Conservation (phyloP, 2,797 vertebrate species). For the Acanthurus leucopareius region DNA sequence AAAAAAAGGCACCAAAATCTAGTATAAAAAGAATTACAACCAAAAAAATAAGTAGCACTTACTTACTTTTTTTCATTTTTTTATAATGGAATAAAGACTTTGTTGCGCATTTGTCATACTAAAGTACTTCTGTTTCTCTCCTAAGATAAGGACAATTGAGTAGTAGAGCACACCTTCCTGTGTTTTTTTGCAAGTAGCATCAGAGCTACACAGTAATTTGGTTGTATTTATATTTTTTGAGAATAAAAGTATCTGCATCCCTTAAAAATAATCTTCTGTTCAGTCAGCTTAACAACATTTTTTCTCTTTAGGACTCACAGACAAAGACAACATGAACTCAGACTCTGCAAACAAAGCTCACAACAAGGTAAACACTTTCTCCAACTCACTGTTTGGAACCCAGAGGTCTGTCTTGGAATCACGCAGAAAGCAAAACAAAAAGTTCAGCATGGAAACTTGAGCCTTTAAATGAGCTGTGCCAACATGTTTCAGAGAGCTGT, state of each 20-base stretch:
- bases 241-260: background rate
- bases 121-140: too few species aligned
- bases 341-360: slow-evolving; percentile 89
- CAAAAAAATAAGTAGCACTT: too few species aligned
- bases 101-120: too few species aligned
- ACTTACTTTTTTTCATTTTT: too few species aligned
- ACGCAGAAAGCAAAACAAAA: background rate
- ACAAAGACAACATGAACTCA: slow-evolving; percentile 94
- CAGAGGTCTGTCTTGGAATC: background rate
- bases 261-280: slow-evolving; percentile 1
- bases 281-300: background rate
- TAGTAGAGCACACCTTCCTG: too few species aligned
- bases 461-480: slow-evolving; percentile 25
- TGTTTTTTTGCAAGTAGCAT: background rate
- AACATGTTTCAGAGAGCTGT: slow-evolving; percentile 9
- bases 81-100: too few species aligned
- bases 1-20: background rate
- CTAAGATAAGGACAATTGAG: too few species aligned
- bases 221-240: background rate
- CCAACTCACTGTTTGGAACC: background rate
- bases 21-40: too few species aligned
- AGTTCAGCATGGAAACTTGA: slow-evolving; percentile 10
- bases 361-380: slow-evolving; percentile 88
- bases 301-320: slow-evolving; percentile 90
- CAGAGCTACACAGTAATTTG: background rate